phyloP scores from a whole-genome alignment of 2,888 invertebrate species.

The Drosophila rubida region DNA sequence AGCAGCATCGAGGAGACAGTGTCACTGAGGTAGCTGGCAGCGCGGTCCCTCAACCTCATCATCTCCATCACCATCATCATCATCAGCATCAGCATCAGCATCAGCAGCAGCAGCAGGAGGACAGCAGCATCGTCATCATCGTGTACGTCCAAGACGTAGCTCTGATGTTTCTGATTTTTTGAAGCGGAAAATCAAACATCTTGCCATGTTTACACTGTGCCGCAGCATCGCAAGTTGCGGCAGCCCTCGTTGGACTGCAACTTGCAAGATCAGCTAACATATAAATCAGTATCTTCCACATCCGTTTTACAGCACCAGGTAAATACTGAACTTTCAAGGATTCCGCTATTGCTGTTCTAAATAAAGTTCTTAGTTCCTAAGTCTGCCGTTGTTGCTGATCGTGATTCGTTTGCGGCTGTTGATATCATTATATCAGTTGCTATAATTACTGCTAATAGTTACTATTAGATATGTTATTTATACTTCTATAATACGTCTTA shows the following conservation, averaged over 20 bases:
- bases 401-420: too few species aligned
- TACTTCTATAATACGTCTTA: too few species aligned
- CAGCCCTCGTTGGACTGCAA: background rate
- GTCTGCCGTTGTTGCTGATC: too few species aligned
- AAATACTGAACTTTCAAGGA: too few species aligned
- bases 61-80: constrained; percentile 33
- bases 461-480: too few species aligned
- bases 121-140: constrained; percentile 33
- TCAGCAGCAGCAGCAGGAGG: constrained; percentile 11
- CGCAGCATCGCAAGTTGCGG: constrained; percentile 18
- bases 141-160: constrained; percentile 34
- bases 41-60: constrained; percentile 7
- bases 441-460: too few species aligned
- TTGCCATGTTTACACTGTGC: constrained; percentile 56
- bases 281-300: background rate
- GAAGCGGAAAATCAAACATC: constrained; percentile 80
- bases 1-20: constrained; percentile 20
- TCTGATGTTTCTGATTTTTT: constrained; percentile 74
- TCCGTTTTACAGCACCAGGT: background rate
- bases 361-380: too few species aligned
- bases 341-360: too few species aligned
- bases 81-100: constrained; percentile 8
- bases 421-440: too few species aligned
- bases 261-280: background rate
- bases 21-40: constrained; percentile 25